phyloP scores from a whole-genome alignment of 2,797 vertebrate species.

The Mallotus villosus region DNA sequence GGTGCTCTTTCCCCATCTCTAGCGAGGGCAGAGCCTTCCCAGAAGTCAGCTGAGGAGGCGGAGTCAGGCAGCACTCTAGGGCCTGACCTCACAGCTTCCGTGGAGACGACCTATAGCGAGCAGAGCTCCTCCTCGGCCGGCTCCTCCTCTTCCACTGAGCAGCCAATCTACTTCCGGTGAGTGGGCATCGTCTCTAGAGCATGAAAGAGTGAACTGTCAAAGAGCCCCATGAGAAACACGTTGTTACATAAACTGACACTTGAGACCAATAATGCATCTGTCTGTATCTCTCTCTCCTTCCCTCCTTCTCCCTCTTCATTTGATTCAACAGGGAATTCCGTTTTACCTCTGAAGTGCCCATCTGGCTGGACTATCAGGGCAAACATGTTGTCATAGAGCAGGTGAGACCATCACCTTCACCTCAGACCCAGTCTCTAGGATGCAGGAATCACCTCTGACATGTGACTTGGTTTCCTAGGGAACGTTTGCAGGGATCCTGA shows the following conservation, averaged over 20 bases:
- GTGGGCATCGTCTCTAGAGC: background rate
- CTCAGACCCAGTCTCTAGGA: background rate
- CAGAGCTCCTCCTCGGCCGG: conserved; percentile 76
- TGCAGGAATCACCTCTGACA: background rate
- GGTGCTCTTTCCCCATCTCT: background rate
- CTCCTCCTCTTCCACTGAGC: conserved; percentile 80
- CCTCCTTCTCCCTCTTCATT: background rate
- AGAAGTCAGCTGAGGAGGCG: conserved; percentile 60
- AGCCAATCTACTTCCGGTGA: conserved; percentile 93
- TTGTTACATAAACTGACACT: too few relatives aligned
- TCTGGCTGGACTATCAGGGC: conserved; percentile 93
- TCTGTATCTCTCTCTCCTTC: background rate
- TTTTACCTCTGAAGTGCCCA: conserved; percentile 92
- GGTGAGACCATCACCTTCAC: conserved; percentile 61
- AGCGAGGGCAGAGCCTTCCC: conserved; percentile 74
- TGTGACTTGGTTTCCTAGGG: conserved; percentile 71
- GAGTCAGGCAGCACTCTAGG: conserved; percentile 63
- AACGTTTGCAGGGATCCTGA: conserved; percentile 91
- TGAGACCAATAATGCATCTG: background rate
- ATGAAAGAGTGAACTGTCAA: too few relatives aligned
- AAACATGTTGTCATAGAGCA: conserved; percentile 91
- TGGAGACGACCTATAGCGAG: conserved; percentile 78
- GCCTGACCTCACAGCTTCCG: conserved; percentile 69
- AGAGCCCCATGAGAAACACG: too few relatives aligned
- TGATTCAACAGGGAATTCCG: conserved; percentile 84